These are phyloP conservation scores for Mystacides longicornis DNA, from an alignment of 2,888 invertebrate species.

Conservation along the genomic window DNA sequence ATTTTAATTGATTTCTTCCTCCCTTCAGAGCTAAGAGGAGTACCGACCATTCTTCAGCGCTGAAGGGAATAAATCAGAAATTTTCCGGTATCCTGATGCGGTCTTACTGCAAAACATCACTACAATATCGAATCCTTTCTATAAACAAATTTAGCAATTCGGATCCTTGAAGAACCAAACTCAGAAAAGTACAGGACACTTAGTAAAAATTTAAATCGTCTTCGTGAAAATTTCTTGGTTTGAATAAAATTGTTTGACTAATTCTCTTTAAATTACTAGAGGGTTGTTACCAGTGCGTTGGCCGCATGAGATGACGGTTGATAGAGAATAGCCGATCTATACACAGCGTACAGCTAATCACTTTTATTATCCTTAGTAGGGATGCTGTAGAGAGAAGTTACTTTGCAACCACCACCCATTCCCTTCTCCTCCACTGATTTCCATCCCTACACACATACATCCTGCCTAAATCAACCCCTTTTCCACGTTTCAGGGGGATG, in stretches of 20 bases:
- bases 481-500: constrained; percentile 6
- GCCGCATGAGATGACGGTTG: background rate
- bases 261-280: background rate
- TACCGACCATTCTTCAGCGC: constrained; percentile 7
- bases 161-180: constrained; percentile 5
- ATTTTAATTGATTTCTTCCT: constrained; percentile 6
- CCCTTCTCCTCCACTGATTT: constrained; percentile 4
- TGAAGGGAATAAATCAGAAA: constrained; percentile 16
- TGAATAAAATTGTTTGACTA: background rate
- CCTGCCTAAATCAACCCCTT: constrained; percentile 1
- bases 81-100: constrained; percentile 12
- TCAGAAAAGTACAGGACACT: too few relatives aligned
- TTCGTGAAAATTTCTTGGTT: background rate
- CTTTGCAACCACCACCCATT: constrained; percentile 14
- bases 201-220: background rate
- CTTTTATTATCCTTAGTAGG: constrained; percentile 24
- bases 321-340: background rate
- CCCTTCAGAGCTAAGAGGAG: constrained; percentile 8
- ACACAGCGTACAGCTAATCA: constrained; percentile 25
- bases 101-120: constrained; percentile 9
- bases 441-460: background rate
- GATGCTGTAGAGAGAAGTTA: too few relatives aligned
- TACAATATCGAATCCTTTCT: constrained; percentile 15
- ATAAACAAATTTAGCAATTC: constrained; percentile 20
- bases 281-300: background rate